Conservation (phyloP, 92 coral and sea anemone species). For the Muricea muricata region DNA sequence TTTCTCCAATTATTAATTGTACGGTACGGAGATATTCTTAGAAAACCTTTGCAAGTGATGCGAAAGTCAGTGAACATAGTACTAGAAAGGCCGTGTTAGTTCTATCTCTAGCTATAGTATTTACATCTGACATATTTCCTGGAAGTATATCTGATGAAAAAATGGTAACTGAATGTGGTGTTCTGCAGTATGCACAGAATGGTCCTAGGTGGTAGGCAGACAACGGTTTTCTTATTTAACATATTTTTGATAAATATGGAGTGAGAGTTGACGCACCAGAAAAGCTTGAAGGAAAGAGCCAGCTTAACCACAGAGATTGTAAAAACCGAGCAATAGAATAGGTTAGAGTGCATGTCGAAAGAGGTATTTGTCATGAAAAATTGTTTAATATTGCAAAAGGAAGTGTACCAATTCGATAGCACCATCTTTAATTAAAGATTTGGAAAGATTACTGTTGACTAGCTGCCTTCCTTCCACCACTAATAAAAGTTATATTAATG, state of each 20-base stretch:
- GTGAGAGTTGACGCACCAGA: constrained; percentile 68
- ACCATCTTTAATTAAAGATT: constrained; percentile 34
- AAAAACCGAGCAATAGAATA: constrained; percentile 53
- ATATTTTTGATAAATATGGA: constrained; percentile 65
- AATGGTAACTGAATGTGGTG: constrained; percentile 38
- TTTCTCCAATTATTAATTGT: constrained; percentile 57
- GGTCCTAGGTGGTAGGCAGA: too few relatives aligned
- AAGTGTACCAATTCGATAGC: constrained; percentile 48
- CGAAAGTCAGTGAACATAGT: constrained; percentile 47
- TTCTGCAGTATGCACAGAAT: constrained; percentile 41
- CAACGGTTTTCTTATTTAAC: constrained; percentile 61
- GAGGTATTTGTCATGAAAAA: constrained; percentile 13
- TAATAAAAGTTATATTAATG: neutral
- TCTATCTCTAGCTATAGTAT: constrained; percentile 47
- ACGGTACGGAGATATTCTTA: constrained; percentile 41
- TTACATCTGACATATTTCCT: constrained; percentile 50
- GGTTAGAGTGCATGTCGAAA: constrained; percentile 60
- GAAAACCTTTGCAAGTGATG: constrained; percentile 53
- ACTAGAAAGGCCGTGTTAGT: constrained; percentile 54
- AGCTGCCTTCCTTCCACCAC: constrained; percentile 63
- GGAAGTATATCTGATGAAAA: constrained; percentile 57
- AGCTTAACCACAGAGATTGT: constrained; percentile 47
- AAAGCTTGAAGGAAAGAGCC: constrained; percentile 49
- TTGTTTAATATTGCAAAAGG: constrained; percentile 55
- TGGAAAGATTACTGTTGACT: constrained; percentile 62